These are phyloP conservation scores for Crotalus tigris DNA, from an alignment of 2,113 vertebrate genomes.

Conservation along the genomic window DNA sequence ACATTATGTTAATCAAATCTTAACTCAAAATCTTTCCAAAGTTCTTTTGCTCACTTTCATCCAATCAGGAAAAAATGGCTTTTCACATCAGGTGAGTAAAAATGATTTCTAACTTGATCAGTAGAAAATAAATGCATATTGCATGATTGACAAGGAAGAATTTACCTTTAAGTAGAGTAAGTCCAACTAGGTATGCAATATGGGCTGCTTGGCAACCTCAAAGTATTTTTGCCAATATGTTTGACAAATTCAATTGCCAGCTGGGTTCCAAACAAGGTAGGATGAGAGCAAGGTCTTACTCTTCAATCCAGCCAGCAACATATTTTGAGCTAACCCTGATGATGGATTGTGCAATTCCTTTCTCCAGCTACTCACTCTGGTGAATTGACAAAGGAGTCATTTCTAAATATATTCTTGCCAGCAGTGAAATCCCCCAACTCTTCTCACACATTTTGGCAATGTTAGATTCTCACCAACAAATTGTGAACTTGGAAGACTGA, in stretches of 20 bases:
- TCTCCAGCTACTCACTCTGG: neutral
- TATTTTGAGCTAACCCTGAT: neutral
- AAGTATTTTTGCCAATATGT: neutral
- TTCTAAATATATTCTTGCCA: neutral
- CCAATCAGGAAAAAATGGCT: neutral
- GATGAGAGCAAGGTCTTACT: too few relatives aligned
- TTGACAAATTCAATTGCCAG: neutral
- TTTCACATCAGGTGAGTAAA: neutral
- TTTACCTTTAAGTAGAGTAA: neutral
- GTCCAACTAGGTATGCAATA: neutral
- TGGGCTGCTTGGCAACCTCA: neutral
- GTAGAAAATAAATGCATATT: neutral
- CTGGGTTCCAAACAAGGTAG: neutral
- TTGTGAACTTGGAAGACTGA: neutral
- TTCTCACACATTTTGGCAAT: neutral
- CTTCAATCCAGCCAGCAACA: neutral
- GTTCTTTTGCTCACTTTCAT: constrained; percentile 32
- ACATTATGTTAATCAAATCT: constrained; percentile 53
- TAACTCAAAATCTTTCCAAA: constrained; percentile 39
- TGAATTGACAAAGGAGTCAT: neutral
- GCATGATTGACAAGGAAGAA: neutral
- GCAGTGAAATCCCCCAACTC: neutral
- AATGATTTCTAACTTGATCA: constrained; percentile 43
- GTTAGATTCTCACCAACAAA: neutral
- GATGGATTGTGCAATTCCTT: neutral